Evolutionary conservation across 2,888 invertebrate species (phyloP), one percentile per base, ranked within the genome.

Genomic region (Agriopis leucophaearia): DNA sequence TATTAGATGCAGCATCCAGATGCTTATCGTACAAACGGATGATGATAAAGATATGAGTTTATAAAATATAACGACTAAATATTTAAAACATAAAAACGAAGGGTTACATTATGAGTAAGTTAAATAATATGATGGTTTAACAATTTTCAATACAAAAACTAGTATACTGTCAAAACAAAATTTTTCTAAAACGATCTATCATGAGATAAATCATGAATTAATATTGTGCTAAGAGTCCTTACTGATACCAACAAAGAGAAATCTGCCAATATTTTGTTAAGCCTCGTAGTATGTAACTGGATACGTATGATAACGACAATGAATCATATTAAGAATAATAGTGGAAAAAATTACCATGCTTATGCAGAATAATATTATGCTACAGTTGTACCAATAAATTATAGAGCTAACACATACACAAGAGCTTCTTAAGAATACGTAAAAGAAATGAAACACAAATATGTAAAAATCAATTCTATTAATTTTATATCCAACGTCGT

Each of bases 401-500:
- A 12, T 13, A 51, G 6, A 51, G 12, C 36, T 36, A 51, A 36
- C 3, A 15, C 2, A 13, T 1, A 13, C 3, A 47, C 16, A 16
- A 47, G 10, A 50, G 36, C 4, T 15, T 47, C 8, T n/a, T 27
- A 13, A 16, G 13, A 10, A 56, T n/a, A 50, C 35, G 10, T 45
- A 16, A n/a, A 27, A 48, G 7, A 51, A 5, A 51, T 35, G 10
- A 13, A 27, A 15, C 2, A 18, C 44, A 44, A 54, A 8, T 50
- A 5, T n/a, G 40, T 10, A 56, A 10, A 48, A 60, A 76, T 51
- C 75, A 36, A 42, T 57, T 82, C 81, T 83, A 78, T 72, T 67
- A 51, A 57, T 83, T 83, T 67, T n/a, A 64, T 80, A 74, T 76
- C 76, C 87, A 85, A 78, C 70, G 40, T 66, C 68, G 70, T 75